Evolutionary conservation across 1,140 invertebrate genomes (phyloP), one percentile per base, ranked within the genome.

Genomic region (Zelostemma sp.): DNA sequence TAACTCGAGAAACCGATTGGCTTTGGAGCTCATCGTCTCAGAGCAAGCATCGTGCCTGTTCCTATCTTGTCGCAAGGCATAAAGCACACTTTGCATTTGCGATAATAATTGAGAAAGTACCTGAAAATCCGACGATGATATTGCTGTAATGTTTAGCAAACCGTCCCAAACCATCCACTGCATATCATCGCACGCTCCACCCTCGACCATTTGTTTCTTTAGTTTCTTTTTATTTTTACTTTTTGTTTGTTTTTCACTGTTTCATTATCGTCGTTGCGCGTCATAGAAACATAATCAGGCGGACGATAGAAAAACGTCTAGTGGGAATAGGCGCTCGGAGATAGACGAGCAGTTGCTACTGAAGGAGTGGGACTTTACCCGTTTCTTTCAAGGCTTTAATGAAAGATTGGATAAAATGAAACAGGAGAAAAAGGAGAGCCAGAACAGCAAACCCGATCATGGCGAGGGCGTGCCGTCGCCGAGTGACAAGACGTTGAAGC

Each of bases 291-390:
- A 77, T 78, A 80, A 78, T 78, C 79, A 80, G 71, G 72, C 72
- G 68, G 76, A 81, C 66, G 78, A 80, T 77, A 78, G 75, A 79
- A 63, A 65, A 38, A 72, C 73, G 58, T 68, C 68, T 54, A 64
- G 58, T 71, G 76, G 62, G 69, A 81, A 84, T 77, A 50, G 86
- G 61, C 78, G 79, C 57, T 87, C 86, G 8, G 89, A 91, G 67
- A 85, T 89, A 67, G 91, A 92, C 73, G 91, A 93, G 81, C 90
- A 91, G 40, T 89, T 90, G 31, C 87, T 94, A 21, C 85, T 94
- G 45, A 91, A 92, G 81, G 93, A 94, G 65, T 94, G 92, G 93
- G 91, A 94, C 82, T 91, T 94, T 83, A 90, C 91, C 64, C 89
- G 90, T 80, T 93, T 94, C 87, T 93, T 95, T 80, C 91, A 92